Evolutionary conservation across 2,888 invertebrate genomes (phyloP), one percentile per base, ranked within the genome.

Genomic region (Venusia cambrica): DNA sequence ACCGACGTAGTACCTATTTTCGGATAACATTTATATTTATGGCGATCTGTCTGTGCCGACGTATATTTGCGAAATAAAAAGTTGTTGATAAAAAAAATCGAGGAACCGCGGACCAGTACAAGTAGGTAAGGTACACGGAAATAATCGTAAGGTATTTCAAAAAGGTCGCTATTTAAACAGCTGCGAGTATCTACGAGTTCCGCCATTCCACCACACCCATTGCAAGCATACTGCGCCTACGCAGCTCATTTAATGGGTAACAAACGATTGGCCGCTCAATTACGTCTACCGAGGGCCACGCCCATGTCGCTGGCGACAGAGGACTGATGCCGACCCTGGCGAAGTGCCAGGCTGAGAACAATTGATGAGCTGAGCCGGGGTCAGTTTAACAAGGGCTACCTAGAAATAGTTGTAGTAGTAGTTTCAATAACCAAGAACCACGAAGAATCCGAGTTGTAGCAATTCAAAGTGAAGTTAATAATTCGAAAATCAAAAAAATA

Each of bases 241-340:
- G 44, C 44, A 44, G 5, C 7, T 21, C 9, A 27, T 29, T 30
- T 27, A 25, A 38, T 37, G 27, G 45, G 20, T 32, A 11, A 13
- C 12, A 32, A 27, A 31, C 38, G 42, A 45, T 51, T 45, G 45
- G 48, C 18, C 20, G 26, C 24, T 48, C 46, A 46, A 48, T 40
- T 33, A 36, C 51, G 51, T 48, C 51, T 38, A 43, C 39, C 31
- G 4, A 16, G 4, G 6, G 12, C 32, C 46, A 46, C 46, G 46
- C 46, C 46, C 22, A 32, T 21, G 16, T 15, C 12, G 25, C 21
- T 19, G 26, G 25, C 25, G 33, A 19, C 24, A 34, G 31, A 22
- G 19, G 34, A 41, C 30, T 31, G 25, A 6, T 39, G 32, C n/a
- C 20, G 18, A 21, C 20, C 17, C 15, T 41, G 39, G 39, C 40